These are phyloP conservation scores for Sorex maritimensis DNA, from an alignment of 2,797 vertebrate species.

Conservation along the genomic window DNA sequence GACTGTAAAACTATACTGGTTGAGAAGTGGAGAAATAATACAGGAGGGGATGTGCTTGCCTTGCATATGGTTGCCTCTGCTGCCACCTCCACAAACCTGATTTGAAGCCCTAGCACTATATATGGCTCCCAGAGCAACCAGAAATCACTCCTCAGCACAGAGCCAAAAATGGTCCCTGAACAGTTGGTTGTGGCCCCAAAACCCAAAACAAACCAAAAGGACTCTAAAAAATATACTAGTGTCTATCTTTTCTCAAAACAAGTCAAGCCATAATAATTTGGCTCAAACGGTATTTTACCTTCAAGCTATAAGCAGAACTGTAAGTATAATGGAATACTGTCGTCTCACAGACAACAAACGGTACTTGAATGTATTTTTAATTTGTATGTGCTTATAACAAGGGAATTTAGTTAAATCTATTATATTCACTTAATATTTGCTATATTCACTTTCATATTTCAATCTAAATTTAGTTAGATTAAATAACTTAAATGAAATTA, in stretches of 20 bases:
- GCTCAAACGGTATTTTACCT: not conserved
- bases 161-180: too few relatives aligned
- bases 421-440: not conserved
- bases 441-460: not conserved
- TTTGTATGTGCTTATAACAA: not conserved
- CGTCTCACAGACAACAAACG: not conserved
- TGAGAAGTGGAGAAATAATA: too few relatives aligned
- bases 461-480: not conserved
- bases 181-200: too few relatives aligned
- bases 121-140: too few relatives aligned
- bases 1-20: not conserved
- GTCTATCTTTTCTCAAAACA: too few relatives aligned
- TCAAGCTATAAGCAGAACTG: not conserved
- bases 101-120: too few relatives aligned
- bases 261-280: not conserved
- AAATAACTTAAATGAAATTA: not conserved
- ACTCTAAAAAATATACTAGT: too few relatives aligned
- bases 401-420: conserved; percentile 2
- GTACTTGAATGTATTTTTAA: not conserved
- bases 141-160: too few relatives aligned
- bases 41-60: too few relatives aligned
- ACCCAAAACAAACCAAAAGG: too few relatives aligned
- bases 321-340: not conserved
- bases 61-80: too few relatives aligned
- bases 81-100: too few relatives aligned